A percentile compares a stretch with the other conserved stretches of the same genome.
These are phyloP conservation scores for Petrolisthes manimaculis DNA, from an alignment of 2,888 invertebrate genomes.

Conservation along the genomic window DNA sequence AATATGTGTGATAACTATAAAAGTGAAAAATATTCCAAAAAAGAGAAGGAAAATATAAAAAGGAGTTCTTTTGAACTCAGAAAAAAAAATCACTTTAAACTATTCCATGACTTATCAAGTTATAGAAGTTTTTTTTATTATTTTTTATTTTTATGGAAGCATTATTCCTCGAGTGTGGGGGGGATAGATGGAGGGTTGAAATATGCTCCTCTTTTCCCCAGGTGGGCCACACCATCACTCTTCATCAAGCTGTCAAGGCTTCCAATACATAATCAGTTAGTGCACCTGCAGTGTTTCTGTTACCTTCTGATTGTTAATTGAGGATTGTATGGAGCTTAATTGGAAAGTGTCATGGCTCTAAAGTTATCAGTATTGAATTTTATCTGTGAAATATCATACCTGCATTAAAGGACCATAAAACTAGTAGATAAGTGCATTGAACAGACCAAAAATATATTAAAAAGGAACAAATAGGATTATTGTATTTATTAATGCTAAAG, in stretches of 20 bases:
- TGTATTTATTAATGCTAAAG: constrained; percentile 15
- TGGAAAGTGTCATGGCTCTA: neutral
- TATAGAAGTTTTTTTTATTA: constrained; percentile 34
- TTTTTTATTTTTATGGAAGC: constrained; percentile 53
- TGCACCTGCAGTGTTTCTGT: constrained; percentile 58
- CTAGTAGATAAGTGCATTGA: constrained; percentile 2
- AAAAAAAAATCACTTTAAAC: constrained; percentile 55
- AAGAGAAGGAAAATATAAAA: constrained; percentile 58
- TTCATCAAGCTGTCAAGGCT: constrained; percentile 51
- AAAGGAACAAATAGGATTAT: constrained; percentile 27
- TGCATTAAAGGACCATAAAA: too few relatives aligned
- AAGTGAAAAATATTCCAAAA: constrained; percentile 59
- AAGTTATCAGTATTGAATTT: too few relatives aligned
- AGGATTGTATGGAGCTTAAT: constrained; percentile 22
- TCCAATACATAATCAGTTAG: constrained; percentile 61
- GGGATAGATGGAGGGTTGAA: constrained; percentile 52
- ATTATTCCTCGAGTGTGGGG: constrained; percentile 42
- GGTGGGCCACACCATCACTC: constrained; percentile 37
- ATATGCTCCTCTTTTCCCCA: constrained; percentile 51
- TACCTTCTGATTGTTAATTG: constrained; percentile 24
- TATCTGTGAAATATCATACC: too few relatives aligned
- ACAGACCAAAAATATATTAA: constrained; percentile 37
- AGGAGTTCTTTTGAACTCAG: constrained; percentile 50
- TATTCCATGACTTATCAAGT: constrained; percentile 60
- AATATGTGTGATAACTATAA: constrained; percentile 54